A percentile compares a stretch with the other conserved stretches of the same genome.
These are phyloP conservation scores for Sphaerophoria taeniata DNA, from an alignment of 2,888 invertebrate species.

Conservation along the genomic window DNA sequence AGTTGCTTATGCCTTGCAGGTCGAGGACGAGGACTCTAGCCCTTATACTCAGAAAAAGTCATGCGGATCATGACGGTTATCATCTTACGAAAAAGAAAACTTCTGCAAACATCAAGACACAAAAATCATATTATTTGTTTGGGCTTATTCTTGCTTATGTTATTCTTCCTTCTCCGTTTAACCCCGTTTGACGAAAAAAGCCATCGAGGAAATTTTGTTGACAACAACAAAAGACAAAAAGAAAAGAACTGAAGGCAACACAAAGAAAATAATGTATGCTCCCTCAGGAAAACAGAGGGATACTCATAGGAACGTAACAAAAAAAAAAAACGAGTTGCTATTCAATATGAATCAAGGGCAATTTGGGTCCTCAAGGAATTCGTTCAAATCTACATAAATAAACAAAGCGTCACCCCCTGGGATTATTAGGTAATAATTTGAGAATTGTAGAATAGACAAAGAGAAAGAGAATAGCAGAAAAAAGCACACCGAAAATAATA, in stretches of 20 bases:
- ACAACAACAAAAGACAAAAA: slow-evolving; percentile 5
- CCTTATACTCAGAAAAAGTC: slow-evolving; percentile 29
- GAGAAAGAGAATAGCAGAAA: neutral
- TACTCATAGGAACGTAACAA: slow-evolving; percentile 14
- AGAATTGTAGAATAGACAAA: neutral
- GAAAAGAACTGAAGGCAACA: neutral
- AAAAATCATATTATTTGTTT: slow-evolving; percentile 65
- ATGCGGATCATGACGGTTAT: slow-evolving; percentile 40
- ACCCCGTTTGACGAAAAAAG: slow-evolving; percentile 12
- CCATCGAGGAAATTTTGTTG: neutral
- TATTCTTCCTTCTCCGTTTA: slow-evolving; percentile 28
- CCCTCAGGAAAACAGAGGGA: slow-evolving; percentile 8
- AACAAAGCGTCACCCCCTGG: slow-evolving; percentile 63
- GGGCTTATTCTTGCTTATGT: slow-evolving; percentile 43
- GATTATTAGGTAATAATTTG: slow-evolving; percentile 72
- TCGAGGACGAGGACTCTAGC: no score
- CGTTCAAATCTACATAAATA: slow-evolving; percentile 68
- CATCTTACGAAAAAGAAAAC: slow-evolving; percentile 33
- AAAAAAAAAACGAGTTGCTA: slow-evolving; percentile 18
- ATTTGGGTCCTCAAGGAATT: slow-evolving; percentile 40
- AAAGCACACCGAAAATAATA: slow-evolving; percentile 28
- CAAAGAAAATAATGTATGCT: slow-evolving; percentile 9
- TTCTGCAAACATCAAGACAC: slow-evolving; percentile 46
- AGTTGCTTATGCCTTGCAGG: slow-evolving; percentile 49
- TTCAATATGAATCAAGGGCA: slow-evolving; percentile 65